A percentile compares a stretch with the other conserved stretches of the same genome.
These are phyloP conservation scores for Pachypanchax playfairii DNA, from an alignment of 2,113 vertebrate genomes.

Conservation along the genomic window DNA sequence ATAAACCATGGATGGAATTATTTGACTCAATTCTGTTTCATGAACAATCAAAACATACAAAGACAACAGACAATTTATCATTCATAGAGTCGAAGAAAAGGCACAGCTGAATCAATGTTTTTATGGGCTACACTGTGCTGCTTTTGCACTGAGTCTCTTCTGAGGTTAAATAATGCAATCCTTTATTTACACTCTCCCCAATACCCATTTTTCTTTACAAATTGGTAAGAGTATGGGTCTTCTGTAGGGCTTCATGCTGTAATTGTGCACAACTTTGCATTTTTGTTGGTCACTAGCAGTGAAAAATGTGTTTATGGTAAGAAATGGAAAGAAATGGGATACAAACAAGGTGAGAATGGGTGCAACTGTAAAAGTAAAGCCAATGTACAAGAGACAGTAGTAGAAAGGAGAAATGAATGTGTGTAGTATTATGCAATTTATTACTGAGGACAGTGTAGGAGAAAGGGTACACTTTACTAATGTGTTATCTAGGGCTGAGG, in stretches of 20 bases:
- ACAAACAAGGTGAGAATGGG: not conserved
- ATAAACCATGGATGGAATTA: constrained; percentile 1
- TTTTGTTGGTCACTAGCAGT: constrained; percentile 28
- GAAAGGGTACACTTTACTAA: constrained; percentile 37
- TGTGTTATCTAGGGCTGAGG: constrained; percentile 40
- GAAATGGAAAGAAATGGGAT: constrained; percentile 11
- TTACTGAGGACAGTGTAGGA: constrained; percentile 39
- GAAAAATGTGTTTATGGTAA: not conserved
- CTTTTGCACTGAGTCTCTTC: constrained; percentile 10
- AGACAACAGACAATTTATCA: not conserved
- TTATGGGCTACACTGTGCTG: constrained; percentile 8
- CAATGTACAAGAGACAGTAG: constrained; percentile 5
- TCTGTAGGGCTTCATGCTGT: constrained; percentile 7
- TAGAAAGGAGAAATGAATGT: constrained; percentile 34
- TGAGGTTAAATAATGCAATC: constrained; percentile 34
- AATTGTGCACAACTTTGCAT: constrained; percentile 28
- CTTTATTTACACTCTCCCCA: constrained; percentile 7
- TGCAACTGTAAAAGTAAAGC: constrained; percentile 3
- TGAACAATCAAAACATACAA: not conserved
- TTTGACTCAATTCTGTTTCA: constrained; percentile 6
- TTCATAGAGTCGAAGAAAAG: constrained; percentile 1
- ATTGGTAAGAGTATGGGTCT: constrained; percentile 10
- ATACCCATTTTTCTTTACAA: constrained; percentile 22
- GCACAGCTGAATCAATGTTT: constrained; percentile 9
- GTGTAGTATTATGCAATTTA: constrained; percentile 42